Evolutionary conservation across 2,888 invertebrate species (phyloP), one percentile per base, ranked within the genome.

Genomic region (Stegophylla sp.): DNA sequence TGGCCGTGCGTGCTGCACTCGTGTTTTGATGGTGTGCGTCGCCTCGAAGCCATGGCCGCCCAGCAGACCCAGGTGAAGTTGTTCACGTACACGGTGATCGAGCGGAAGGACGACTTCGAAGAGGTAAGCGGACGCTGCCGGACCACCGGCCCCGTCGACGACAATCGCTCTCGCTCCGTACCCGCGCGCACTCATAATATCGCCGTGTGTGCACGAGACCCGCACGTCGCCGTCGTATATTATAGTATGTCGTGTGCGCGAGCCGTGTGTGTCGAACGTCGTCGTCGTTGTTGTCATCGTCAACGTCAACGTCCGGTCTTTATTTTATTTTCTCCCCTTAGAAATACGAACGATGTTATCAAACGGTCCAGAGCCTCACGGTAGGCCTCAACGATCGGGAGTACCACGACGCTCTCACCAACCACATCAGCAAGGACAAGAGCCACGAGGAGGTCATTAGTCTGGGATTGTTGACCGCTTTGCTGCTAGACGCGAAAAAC

Each of bases 391-490:
- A 94, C 85, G 97, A 97, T 86, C 94, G 96, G 86, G 97, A 97
- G 88, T 92, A 94, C 85, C 96, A 97, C 86, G 97, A 97, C 87
- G 92, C 93, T 45, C 89, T 97, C 73, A 95, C 94, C 86, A 94
- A 93, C 87, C 92, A 95, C 83, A 93, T 96, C 83, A 92, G 94
- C 86, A 95, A 95, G 87, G 94, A 94, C 83, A 91, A 90, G 85
- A 93, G 93, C 85, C 96, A 97, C 88, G 97, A 98, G 87, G 97
- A 98, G 85, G 86, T 89, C 41, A 93, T 97, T 82, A 95, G 94
- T 77, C 88, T 96, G 84, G 98, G 97, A 75, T 91, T 98, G 86
- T 88, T 98, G 82, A 94, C 94, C 87, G 91, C 92, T 82, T 95
- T 97, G 85, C 89, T 98, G 83, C 92, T 93, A 28, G 97, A 98